Evolutionary conservation across 30 jellyfish, hydroid and myxozoan species (phyloP).

Genomic region (Aurelia sp.): DNA sequence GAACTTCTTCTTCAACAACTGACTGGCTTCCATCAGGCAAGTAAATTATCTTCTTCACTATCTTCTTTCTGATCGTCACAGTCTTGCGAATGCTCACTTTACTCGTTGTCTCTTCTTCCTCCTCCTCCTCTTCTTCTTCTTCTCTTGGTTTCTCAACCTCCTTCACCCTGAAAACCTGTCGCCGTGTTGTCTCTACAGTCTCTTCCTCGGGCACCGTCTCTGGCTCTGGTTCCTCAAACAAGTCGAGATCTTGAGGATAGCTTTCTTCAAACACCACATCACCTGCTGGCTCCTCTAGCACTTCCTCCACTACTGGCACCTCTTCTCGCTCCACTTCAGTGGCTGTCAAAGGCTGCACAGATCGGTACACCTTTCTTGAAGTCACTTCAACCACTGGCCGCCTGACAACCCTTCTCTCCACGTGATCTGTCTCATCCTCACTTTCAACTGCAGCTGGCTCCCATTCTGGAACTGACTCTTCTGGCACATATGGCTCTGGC

Average conservation of each 20-base stretch:
- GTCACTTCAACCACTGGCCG: conserved; percentile 44
- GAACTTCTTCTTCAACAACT: conserved; percentile 36
- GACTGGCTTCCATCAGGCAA: conserved; percentile 37
- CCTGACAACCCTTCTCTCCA: conserved; percentile 50
- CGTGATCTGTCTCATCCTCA: conserved; percentile 37
- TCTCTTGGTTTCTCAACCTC: neutral
- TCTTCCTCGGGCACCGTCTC: conserved; percentile 9
- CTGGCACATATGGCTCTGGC: conserved; percentile 56
- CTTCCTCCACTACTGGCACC: conserved; percentile 2
- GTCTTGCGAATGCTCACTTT: conserved; percentile 4
- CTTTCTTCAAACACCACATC: conserved; percentile 13
- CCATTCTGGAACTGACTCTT: conserved; percentile 22
- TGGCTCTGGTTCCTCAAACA: conserved; percentile 17
- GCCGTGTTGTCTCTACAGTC: conserved; percentile 29
- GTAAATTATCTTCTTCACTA: conserved; percentile 40
- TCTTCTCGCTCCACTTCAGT: conserved; percentile 4
- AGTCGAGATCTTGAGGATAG: conserved; percentile 28
- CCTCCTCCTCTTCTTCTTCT: conserved; percentile 14
- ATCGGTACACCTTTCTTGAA: conserved; percentile 45
- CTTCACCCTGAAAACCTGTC: conserved; percentile 55
- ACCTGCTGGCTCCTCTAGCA: conserved; percentile 9
- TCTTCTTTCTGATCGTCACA: neutral
- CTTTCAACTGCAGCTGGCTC: neutral
- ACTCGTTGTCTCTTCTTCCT: conserved; percentile 2
- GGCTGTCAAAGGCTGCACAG: conserved; percentile 9